phyloP scores from a whole-genome alignment of 2,888 invertebrate genomes.

The Pterostichus niger region DNA sequence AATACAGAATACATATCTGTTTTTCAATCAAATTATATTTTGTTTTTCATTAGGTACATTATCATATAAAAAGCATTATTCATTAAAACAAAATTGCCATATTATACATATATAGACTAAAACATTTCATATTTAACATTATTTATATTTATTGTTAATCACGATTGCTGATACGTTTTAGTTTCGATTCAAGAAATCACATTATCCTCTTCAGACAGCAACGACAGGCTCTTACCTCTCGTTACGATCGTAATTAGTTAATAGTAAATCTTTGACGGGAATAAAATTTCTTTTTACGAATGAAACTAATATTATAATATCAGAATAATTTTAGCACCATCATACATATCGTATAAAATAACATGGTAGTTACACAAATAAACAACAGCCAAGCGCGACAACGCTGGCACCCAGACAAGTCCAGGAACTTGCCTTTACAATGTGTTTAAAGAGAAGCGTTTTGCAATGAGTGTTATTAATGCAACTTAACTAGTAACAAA shows the following conservation, averaged over 20 bases:
- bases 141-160: slow-evolving; percentile 73
- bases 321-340: slow-evolving; percentile 67
- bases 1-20: slow-evolving; percentile 67
- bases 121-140: slow-evolving; percentile 68
- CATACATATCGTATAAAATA: slow-evolving; percentile 65
- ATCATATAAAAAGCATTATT: slow-evolving; percentile 67
- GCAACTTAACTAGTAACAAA: slow-evolving; percentile 66
- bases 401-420: slow-evolving; percentile 27
- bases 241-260: slow-evolving; percentile 53
- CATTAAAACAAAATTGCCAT: slow-evolving; percentile 65
- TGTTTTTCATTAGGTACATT: slow-evolving; percentile 66
- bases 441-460: slow-evolving; percentile 61
- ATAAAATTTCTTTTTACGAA: slow-evolving; percentile 63
- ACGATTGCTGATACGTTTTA: slow-evolving; percentile 78
- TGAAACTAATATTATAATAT: slow-evolving; percentile 67
- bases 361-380: slow-evolving; percentile 65
- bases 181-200: slow-evolving; percentile 77
- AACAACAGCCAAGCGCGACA: slow-evolving; percentile 52
- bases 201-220: slow-evolving; percentile 70
- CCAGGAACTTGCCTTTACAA: slow-evolving; percentile 36
- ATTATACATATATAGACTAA: slow-evolving; percentile 66
- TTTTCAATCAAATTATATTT: slow-evolving; percentile 60
- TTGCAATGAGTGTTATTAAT: slow-evolving; percentile 66
- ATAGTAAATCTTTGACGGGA: slow-evolving; percentile 40
- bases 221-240: slow-evolving; percentile 26